These are phyloP conservation scores for human DNA, from an alignment of 2,113 vertebrate species.

Conservation along the genomic window DNA sequence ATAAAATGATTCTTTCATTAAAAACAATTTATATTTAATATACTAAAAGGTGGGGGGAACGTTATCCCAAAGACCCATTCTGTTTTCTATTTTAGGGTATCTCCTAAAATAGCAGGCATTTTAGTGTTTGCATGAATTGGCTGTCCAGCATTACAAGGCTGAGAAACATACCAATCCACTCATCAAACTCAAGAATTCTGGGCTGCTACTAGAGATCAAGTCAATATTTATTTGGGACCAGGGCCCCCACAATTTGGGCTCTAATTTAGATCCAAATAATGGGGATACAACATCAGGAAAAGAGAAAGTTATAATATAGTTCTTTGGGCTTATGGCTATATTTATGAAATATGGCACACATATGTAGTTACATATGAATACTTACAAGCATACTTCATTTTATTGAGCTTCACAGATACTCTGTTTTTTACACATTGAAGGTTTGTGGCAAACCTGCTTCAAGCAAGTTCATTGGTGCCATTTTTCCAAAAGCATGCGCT, in stretches of 20 bases:
- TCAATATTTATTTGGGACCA: not conserved
- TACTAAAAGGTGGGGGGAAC: not conserved
- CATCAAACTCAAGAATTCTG: not conserved
- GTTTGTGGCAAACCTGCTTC: not conserved
- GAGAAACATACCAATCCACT: not conserved
- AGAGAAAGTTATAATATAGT: not conserved
- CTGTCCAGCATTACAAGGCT: not conserved
- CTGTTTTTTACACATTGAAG: not conserved
- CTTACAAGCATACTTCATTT: not conserved
- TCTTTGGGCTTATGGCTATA: not conserved
- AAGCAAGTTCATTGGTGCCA: not conserved
- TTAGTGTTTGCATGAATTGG: not conserved
- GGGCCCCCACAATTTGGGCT: not conserved
- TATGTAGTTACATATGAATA: not conserved
- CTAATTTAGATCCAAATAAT: not conserved
- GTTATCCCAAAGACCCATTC: not conserved
- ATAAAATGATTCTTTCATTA: not conserved
- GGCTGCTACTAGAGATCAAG: not conserved
- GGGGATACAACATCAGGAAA: not conserved
- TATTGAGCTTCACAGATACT: not conserved
- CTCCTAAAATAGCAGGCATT: not conserved
- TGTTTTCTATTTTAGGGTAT: conserved; percentile 8
- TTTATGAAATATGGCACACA: not conserved
- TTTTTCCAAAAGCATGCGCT: not conserved
- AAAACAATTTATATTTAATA: conserved; percentile 32